These are phyloP conservation scores for Dryobates pubescens DNA, from an alignment of 2,797 vertebrate genomes.

Conservation along the genomic window DNA sequence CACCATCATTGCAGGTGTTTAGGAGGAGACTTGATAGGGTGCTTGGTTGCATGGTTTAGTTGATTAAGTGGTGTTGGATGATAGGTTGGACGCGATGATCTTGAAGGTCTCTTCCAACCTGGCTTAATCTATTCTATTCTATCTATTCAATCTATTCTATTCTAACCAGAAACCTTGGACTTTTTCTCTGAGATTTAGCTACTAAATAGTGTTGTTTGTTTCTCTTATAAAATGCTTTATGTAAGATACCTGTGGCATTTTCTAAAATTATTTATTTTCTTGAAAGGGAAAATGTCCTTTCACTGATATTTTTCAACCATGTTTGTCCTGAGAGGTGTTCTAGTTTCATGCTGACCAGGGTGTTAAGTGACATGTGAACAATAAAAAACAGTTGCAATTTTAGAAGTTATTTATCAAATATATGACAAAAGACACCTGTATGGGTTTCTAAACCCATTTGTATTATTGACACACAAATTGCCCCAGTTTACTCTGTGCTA, in stretches of 20 bases:
- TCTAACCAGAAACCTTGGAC: not conserved
- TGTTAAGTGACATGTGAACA: not conserved
- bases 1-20: no score
- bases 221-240: not conserved
- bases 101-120: no score
- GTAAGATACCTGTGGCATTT: no score
- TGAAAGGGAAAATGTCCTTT: no score
- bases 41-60: no score
- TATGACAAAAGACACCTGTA: not conserved
- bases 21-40: no score
- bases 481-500: not conserved
- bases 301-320: not conserved
- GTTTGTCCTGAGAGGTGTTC: not conserved
- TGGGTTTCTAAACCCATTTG: not conserved
- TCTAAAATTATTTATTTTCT: no score
- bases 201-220: not conserved
- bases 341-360: not conserved
- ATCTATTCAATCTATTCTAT: no score
- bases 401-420: not conserved
- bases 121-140: no score
- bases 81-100: no score
- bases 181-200: not conserved
- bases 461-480: not conserved
- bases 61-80: no score
- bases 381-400: not conserved